phyloP scores from a whole-genome alignment of 2,113 vertebrate genomes.

The Alexandromys fortis region DNA sequence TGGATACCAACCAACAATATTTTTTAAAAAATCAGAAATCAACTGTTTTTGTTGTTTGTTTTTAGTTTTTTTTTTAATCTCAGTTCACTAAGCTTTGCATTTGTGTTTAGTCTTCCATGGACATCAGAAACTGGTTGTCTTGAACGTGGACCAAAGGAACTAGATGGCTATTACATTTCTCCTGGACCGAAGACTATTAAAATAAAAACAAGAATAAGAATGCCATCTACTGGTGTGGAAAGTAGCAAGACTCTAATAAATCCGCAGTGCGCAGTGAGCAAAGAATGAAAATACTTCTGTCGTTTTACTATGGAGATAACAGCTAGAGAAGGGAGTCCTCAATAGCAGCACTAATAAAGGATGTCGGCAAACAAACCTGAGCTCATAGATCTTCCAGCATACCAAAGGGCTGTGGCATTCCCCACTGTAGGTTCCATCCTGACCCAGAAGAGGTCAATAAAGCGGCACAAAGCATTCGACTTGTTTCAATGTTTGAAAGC shows the following conservation, averaged over 20 bases:
- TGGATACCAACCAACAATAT: background rate
- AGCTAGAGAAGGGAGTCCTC: background rate
- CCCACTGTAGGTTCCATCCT: background rate
- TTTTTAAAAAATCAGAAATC: background rate
- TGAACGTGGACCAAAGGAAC: background rate
- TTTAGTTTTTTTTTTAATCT: background rate
- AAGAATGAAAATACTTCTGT: background rate
- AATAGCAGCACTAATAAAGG: background rate
- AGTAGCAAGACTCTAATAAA: slow-evolving; percentile 35
- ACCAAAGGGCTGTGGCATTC: background rate
- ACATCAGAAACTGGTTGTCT: background rate
- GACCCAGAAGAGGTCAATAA: background rate
- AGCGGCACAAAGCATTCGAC: background rate
- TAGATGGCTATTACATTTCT: background rate
- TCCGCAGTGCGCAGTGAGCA: background rate
- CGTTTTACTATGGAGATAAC: background rate
- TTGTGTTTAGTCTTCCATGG: background rate
- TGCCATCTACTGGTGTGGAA: slow-evolving; percentile 81
- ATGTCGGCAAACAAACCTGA: background rate
- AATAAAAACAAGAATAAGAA: slow-evolving; percentile 81
- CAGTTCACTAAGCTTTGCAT: background rate
- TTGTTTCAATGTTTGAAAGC: slow-evolving; percentile 20
- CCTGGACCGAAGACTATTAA: slow-evolving; percentile 42
- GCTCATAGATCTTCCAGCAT: background rate
- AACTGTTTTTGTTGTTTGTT: too few relatives aligned